These are phyloP conservation scores for Idaea dimidiata DNA, from an alignment of 2,888 invertebrate species.

Conservation along the genomic window DNA sequence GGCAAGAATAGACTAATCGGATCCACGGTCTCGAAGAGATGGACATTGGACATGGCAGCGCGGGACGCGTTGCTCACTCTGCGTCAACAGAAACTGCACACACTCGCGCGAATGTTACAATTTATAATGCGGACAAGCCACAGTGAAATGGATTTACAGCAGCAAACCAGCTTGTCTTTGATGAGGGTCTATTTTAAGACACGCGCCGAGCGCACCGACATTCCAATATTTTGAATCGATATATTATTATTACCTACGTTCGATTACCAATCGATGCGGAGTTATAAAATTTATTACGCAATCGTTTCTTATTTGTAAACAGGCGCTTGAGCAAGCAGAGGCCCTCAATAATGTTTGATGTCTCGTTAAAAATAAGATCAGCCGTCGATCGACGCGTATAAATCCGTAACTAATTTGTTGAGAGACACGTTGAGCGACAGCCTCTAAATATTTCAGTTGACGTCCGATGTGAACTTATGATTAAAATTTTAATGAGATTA, in stretches of 20 bases:
- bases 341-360: slow-evolving; percentile 77
- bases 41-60: slow-evolving; percentile 56
- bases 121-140: slow-evolving; percentile 79
- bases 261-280: slow-evolving; percentile 73
- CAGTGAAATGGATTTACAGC: slow-evolving; percentile 81
- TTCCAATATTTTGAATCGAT: slow-evolving; percentile 77
- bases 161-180: slow-evolving; percentile 80
- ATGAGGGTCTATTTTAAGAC: slow-evolving; percentile 79
- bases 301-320: slow-evolving; percentile 78
- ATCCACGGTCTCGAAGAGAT: slow-evolving; percentile 67
- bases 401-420: slow-evolving; percentile 76
- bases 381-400: slow-evolving; percentile 71
- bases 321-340: slow-evolving; percentile 68
- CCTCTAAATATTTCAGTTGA: slow-evolving; percentile 63
- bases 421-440: slow-evolving; percentile 63
- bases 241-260: slow-evolving; percentile 75
- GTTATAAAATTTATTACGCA: slow-evolving; percentile 80
- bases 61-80: slow-evolving; percentile 46
- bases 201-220: slow-evolving; percentile 73
- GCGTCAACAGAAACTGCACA: slow-evolving; percentile 40
- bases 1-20: slow-evolving; percentile 69
- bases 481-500: slow-evolving; percentile 74
- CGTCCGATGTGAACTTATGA: slow-evolving; percentile 54
- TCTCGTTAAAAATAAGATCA: slow-evolving; percentile 78
- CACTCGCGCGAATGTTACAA: slow-evolving; percentile 54